These are phyloP conservation scores for Tamias sibiricus DNA, from an alignment of 2,113 vertebrate genomes.

Conservation along the genomic window DNA sequence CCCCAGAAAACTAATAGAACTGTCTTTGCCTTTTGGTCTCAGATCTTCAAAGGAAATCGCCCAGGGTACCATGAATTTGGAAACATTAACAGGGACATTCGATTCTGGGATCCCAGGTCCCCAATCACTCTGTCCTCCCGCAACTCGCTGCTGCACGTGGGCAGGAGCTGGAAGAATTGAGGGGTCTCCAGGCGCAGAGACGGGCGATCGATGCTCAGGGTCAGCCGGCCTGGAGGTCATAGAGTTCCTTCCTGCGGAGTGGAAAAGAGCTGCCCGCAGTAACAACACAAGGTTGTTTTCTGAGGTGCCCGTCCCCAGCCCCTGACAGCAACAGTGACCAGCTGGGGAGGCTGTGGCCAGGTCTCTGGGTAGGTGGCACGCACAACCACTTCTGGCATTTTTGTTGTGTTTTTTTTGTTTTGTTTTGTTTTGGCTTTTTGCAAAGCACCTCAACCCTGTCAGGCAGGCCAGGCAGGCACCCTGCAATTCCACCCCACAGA, in stretches of 20 bases:
- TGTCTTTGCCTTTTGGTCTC: background rate
- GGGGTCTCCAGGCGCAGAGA: background rate
- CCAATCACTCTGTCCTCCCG: background rate
- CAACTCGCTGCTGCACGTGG: background rate
- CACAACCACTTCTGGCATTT: fast-evolving
- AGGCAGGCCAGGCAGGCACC: background rate
- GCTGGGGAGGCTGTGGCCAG: fast-evolving
- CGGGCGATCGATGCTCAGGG: background rate
- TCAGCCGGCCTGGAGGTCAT: background rate
- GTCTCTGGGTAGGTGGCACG: fast-evolving
- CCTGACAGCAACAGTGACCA: fast-evolving
- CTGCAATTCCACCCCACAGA: background rate
- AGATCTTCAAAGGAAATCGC: background rate
- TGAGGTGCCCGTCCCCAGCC: fast-evolving
- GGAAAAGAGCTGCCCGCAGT: background rate
- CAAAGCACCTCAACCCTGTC: background rate
- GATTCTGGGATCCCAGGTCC: background rate
- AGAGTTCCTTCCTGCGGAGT: background rate
- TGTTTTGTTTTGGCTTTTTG: background rate
- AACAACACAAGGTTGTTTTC: background rate
- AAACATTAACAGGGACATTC: background rate
- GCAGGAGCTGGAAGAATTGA: background rate
- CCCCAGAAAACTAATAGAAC: background rate
- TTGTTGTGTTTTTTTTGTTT: background rate
- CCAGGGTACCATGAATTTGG: background rate